Evolutionary conservation across 2,888 invertebrate genomes (phyloP), one percentile per base, ranked within the genome.

Genomic region (Xanthia icteritia): DNA sequence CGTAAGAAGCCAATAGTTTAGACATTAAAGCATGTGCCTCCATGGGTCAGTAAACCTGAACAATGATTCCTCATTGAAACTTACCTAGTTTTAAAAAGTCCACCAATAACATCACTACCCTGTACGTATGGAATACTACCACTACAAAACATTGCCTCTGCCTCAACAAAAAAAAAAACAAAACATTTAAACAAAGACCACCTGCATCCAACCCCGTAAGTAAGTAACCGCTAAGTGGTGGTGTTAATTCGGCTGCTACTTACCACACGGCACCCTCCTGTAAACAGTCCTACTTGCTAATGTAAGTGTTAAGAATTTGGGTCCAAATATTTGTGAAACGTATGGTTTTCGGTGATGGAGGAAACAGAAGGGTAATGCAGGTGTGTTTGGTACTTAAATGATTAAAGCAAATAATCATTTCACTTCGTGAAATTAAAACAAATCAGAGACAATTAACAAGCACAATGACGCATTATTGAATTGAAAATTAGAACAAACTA

Each of bases 181-280:
- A 89, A 87, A 87, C 89, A 81, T 92, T 94, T 92, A 94, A 95
- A 96, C 95, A 96, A 95, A 95, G 96, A 95, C 95, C 96, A 96
- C 96, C 96, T 96, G 96, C 94, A 89, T 89, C 92, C 92, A 91
- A 92, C 95, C 93, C 89, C 84, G 89, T 93, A 93, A 93, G 93
- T 94, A 92, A 92, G 94, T 94, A 92, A 92, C 92, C 86, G 95
- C 94, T 96, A 96, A 96, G 92, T 92, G 93, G 86, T 90, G 89
- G 95, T 95, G 95, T 94, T 96, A 96, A 96, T 95, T 92, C 86
- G 89, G 85, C 89, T 81, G 88, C 90, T 91, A 90, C 91, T 91
- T 91, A 90, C 90, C 82, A 83, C 81, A 77, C 79, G 58, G 88
- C 91, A 90, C 92, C 93, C 91, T 88, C 87, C 85, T 80, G 77